Evolutionary conservation across 1,140 invertebrate species (phyloP), one percentile per base, ranked within the genome.

Genomic region (Drosophila subobscura): DNA sequence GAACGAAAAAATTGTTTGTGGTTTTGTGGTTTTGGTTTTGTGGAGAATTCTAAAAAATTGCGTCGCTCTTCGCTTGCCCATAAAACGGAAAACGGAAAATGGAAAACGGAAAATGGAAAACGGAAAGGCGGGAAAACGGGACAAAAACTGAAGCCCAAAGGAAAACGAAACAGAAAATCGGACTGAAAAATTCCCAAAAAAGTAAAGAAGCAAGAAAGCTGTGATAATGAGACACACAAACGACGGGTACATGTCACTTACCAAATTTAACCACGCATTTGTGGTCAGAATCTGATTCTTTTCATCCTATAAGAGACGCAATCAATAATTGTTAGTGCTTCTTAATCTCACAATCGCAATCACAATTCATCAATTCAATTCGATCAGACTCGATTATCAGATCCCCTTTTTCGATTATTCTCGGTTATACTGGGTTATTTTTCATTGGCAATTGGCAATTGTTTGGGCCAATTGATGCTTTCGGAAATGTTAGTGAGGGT

Each of bases 241-340:
- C 80, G 72, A 86, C 93, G 92, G 92, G 93, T 93, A 92, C 93
- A 94, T 94, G 93, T 93, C 93, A 97, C 97, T 97, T 95, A 98
- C 97, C 96, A 98, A 95, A 94, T 98, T 97, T 89, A 98, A 95
- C 97, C 97, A 98, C 92, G 97, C 96, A 93, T 98, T 98, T 92
- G 97, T 98, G 90, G 97, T 97, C 91, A 98, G 94, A 92, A 98
- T 97, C 94, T 98, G 97, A 94, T 95, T 95, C 94, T 95, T 95
- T 94, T 95, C 94, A 92, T 95, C 94, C 94, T 95, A 94, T 84
- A 94, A 91, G 59, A 90, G 90, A 89, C 79, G 84, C 83, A 86
- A 88, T 73, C 79, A 77, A 83, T 72, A 88, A 88, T 72, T 66
- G 60, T 76, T 75, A 75, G 58, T 66, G 65, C 20, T 67, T 49